Evolutionary conservation across 2,797 vertebrate species (phyloP).

Genomic region (Cheirogaleus major): DNA sequence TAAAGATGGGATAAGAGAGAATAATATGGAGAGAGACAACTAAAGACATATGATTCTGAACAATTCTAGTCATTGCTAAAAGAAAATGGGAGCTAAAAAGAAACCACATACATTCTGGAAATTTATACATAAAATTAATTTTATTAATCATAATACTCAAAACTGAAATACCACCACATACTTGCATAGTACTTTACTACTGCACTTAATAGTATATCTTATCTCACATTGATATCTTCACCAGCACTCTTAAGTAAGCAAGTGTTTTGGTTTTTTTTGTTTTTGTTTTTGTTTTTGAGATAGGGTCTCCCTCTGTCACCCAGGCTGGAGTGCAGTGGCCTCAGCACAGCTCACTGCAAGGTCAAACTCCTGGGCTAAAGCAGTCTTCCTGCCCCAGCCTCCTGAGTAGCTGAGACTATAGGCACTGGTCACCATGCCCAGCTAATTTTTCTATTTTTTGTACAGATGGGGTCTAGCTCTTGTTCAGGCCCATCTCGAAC

Average conservation of each 20-base stretch:
- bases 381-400: neutral
- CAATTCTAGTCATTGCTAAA: neutral
- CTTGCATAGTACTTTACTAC: neutral
- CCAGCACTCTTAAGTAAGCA: neutral
- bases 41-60: conserved; percentile 4
- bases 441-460: neutral
- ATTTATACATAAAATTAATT: conserved; percentile 7
- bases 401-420: neutral
- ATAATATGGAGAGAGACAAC: neutral
- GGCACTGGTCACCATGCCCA: neutral
- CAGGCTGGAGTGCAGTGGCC: neutral
- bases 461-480: neutral
- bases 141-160: conserved; percentile 16
- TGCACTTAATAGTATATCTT: conserved; percentile 3
- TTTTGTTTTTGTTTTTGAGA: neutral
- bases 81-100: neutral
- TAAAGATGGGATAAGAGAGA: neutral
- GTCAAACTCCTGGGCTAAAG: neutral
- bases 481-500: neutral
- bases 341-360: neutral
- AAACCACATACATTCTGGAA: neutral
- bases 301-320: neutral
- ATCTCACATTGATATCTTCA: neutral
- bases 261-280: neutral
- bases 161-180: conserved; percentile 20